phyloP scores from a whole-genome alignment of 2,113 vertebrate genomes.

The Vidua chalybeata region DNA sequence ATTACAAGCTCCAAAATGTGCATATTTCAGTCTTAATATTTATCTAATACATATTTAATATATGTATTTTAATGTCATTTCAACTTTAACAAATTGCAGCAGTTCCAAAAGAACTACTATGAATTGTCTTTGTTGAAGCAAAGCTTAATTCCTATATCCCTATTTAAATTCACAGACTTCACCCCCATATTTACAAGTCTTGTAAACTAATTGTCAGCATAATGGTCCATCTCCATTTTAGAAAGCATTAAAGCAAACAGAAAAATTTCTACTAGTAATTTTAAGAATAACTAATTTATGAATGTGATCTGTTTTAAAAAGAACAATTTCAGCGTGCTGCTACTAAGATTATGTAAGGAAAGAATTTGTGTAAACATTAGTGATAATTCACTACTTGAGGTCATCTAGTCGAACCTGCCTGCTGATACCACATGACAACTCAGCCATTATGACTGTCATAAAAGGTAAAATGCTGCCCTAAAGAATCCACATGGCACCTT shows the following conservation, averaged over 20 bases:
- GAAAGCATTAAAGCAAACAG: not conserved
- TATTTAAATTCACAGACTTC: not conserved
- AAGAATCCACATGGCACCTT: not conserved
- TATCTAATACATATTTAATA: conserved; percentile 43
- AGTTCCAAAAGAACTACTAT: not conserved
- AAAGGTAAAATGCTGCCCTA: not conserved
- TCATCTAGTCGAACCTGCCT: not conserved
- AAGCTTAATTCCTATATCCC: not conserved
- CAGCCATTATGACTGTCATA: not conserved
- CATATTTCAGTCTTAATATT: conserved; percentile 30
- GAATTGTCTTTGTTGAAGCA: not conserved
- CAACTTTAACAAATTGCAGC: conserved; percentile 2
- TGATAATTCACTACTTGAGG: not conserved
- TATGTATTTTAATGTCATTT: conserved; percentile 26
- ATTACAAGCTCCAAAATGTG: not conserved
- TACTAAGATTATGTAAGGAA: not conserved
- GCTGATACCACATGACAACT: not conserved
- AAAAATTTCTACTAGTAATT: not conserved
- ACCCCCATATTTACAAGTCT: not conserved
- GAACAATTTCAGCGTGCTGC: not conserved
- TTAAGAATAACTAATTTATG: not conserved
- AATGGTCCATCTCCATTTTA: not conserved
- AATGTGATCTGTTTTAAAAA: not conserved
- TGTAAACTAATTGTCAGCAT: not conserved
- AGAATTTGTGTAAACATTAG: not conserved